phyloP scores from a whole-genome alignment of 2,888 invertebrate species.

The Gibbula magus region DNA sequence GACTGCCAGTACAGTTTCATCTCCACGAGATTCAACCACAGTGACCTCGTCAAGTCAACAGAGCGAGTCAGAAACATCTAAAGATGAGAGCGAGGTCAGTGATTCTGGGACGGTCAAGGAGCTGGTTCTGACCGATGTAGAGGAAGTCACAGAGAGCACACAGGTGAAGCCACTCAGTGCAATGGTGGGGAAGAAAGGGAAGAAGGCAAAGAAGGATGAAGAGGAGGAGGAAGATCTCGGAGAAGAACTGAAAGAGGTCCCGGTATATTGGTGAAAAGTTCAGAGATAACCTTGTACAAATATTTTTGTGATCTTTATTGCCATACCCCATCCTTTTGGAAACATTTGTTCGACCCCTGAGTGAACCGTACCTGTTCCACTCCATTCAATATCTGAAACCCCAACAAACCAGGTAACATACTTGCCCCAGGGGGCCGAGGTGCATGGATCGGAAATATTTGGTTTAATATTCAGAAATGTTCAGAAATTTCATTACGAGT shows the following conservation, averaged over 20 bases:
- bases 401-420: too few species aligned
- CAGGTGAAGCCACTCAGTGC: slow-evolving; percentile 31
- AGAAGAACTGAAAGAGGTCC: slow-evolving; percentile 51
- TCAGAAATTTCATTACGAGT: too few species aligned
- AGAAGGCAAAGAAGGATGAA: slow-evolving; percentile 7
- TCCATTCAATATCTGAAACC: too few species aligned
- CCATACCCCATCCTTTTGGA: too few species aligned
- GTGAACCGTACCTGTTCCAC: too few species aligned
- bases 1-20: slow-evolving; percentile 24
- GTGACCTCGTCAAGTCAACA: background rate
- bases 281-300: too few species aligned
- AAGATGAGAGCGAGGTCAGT: background rate
- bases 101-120: background rate
- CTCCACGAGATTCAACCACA: background rate
- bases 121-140: background rate
- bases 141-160: slow-evolving; percentile 32
- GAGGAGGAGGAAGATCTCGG: slow-evolving; percentile 40
- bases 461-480: too few species aligned
- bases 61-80: background rate
- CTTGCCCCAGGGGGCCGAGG: too few species aligned
- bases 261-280: slow-evolving; percentile 36
- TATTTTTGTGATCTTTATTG: too few species aligned
- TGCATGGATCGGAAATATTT: too few species aligned
- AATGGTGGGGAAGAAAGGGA: slow-evolving; percentile 3
- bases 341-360: too few species aligned